phyloP scores from a whole-genome alignment of 2,797 vertebrate genomes.

The Lophotriccus pileatus region DNA sequence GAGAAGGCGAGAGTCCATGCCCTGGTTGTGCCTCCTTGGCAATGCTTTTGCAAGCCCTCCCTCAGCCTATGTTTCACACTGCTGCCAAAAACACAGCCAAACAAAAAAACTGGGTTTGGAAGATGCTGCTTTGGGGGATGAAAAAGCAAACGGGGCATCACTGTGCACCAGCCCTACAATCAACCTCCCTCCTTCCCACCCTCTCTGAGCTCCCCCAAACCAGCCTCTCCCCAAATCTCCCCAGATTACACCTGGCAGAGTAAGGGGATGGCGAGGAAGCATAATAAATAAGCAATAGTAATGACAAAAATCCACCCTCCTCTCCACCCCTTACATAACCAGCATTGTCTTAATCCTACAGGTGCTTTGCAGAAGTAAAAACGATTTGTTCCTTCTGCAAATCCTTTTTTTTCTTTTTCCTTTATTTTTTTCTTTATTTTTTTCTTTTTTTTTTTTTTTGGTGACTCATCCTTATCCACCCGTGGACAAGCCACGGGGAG shows the following conservation, averaged over 20 bases:
- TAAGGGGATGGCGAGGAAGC: neutral
- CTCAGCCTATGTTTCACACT: fast-evolving
- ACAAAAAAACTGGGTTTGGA: neutral
- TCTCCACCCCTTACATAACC: neutral
- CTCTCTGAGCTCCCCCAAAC: neutral
- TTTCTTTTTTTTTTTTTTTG: neutral
- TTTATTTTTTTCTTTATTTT: neutral
- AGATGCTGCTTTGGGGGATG: neutral
- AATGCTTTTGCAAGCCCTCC: neutral
- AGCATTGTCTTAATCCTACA: slow-evolving; percentile 21
- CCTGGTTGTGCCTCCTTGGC: fast-evolving
- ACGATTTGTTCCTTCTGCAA: slow-evolving; percentile 17
- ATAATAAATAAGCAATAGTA: neutral
- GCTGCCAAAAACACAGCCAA: neutral
- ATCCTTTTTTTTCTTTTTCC: neutral
- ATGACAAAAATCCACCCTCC: neutral
- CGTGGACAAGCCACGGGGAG: fast-evolving
- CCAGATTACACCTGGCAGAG: fast-evolving
- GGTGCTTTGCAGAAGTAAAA: slow-evolving; percentile 7
- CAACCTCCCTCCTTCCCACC: too few species aligned
- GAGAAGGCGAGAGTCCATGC: neutral
- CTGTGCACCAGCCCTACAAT: neutral
- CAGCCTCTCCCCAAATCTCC: neutral
- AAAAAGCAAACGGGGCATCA: neutral
- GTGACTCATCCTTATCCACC: neutral